A percentile compares a stretch with the other conserved stretches of the same genome.
phyloP scores from a whole-genome alignment of 2,888 invertebrate genomes.

The Dolichopus griseipennis region DNA sequence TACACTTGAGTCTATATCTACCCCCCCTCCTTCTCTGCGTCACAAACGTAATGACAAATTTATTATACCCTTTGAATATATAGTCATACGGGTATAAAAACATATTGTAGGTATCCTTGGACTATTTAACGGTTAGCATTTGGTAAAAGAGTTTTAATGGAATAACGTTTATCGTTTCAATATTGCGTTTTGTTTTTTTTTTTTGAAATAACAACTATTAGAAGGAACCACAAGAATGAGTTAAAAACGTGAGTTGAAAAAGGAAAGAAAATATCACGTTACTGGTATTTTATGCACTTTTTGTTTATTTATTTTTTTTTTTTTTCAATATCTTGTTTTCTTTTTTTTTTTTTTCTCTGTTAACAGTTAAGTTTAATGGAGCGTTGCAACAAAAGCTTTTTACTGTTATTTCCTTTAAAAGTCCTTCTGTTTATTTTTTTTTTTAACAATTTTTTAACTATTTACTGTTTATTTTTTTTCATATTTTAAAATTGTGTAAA shows the following conservation, averaged over 20 bases:
- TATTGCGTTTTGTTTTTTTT: neutral
- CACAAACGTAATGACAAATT: too few species aligned
- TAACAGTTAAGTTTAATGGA: conserved; percentile 1
- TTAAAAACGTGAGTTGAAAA: neutral
- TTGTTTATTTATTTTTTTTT: neutral
- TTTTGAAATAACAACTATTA: too few species aligned
- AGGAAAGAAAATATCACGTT: neutral
- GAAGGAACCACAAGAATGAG: too few species aligned
- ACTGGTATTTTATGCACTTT: neutral
- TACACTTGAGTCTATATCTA: too few species aligned
- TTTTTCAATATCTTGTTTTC: neutral
- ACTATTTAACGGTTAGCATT: conserved; percentile 4
- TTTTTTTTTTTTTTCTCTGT: neutral
- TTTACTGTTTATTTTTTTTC: neutral
- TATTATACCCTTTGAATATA: too few species aligned
- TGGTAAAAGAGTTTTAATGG: neutral
- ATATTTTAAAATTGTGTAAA: neutral
- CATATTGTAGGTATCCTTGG: neutral
- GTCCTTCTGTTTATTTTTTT: neutral
- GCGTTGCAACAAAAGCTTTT: conserved; percentile 3
- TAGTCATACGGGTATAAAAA: too few species aligned
- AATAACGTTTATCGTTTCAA: conserved; percentile 6
- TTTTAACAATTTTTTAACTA: neutral
- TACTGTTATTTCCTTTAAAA: neutral
- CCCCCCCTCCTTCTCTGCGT: too few species aligned